Base-by-base conservation (phyloP, 2,797 vertebrate species). In the Craterocephalus amniculus region DNA sequence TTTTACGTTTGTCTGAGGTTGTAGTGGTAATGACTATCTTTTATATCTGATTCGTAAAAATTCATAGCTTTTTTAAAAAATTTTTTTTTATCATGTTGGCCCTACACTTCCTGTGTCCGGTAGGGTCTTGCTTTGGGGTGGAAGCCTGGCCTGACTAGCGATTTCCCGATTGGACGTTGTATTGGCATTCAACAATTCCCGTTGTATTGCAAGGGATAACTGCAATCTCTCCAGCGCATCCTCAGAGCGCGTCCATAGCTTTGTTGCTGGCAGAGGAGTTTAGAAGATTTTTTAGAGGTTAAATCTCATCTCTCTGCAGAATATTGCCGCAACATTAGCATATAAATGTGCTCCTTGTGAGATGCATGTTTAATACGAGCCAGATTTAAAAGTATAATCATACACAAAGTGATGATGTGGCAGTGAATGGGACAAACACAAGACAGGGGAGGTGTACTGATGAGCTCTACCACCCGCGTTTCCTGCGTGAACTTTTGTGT, bases 301-400 rank as follows among this genome's bases (percentile, higher is more conserved):
- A 93, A 92, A 89, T 84, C 88, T 89, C 88, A 87, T 87, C 85
- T 89, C 87, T 84, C 76, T 6, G 54, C 76, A 63, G 88, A 93
- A 93, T 91, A 89, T 89, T 84, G 83, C 59, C 0, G 11, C 60
- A 0, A 12, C 88, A 95, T 94, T 95, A 91, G 91, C 93, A 95
- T 95, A 92, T 92, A 94, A 94, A 94, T 94, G 91, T 76, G 77
- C 83, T 87, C 80, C 87, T 89, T 89, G 78, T 86, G 90, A 87
- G 87, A 88, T 87, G 89, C 91, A 82, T 92, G 91, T 92, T 91
- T 92, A 94, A 94, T 91, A 88, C 56, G 26, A 70, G 55, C 3
- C 31, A 77, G 78, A 94, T 93, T 93, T 94, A 89, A 92, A 93
- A 93, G 93, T 91, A 91, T 92, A 92, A 92, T 93, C 80, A 73